phyloP scores from a whole-genome alignment of 1,140 invertebrate species.

The Dendrolimus punctatus region DNA sequence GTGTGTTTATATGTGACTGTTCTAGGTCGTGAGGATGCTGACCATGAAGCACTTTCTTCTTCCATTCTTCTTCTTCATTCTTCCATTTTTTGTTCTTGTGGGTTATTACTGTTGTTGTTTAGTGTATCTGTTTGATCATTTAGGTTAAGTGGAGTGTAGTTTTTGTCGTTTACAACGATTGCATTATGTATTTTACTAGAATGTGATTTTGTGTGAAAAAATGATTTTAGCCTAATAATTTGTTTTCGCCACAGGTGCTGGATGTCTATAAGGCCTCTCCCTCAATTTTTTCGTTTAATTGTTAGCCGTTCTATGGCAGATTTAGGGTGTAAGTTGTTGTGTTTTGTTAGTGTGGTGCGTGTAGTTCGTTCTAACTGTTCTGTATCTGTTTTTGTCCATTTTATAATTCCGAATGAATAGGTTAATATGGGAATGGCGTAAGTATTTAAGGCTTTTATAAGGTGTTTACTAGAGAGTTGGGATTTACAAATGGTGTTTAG shows the following conservation, averaged over 20 bases:
- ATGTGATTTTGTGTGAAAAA: too few relatives aligned
- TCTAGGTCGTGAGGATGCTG: too few relatives aligned
- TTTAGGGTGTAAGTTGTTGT: conserved; percentile 20
- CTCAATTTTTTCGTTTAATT: conserved; percentile 12
- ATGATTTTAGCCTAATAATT: too few relatives aligned
- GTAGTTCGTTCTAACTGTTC: conserved; percentile 16
- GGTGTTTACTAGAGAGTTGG: conserved; percentile 9
- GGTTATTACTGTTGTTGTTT: too few relatives aligned
- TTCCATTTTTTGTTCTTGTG: too few relatives aligned
- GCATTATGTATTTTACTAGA: too few relatives aligned
- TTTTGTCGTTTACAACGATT: too few relatives aligned
- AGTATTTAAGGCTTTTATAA: conserved; percentile 25
- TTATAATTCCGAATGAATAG: conserved; percentile 23
- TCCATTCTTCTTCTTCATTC: too few relatives aligned
- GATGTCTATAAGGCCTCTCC: conserved; percentile 17
- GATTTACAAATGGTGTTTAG: conserved; percentile 11
- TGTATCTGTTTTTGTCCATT: conserved; percentile 19
- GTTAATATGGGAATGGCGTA: conserved; percentile 24
- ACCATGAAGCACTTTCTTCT: too few relatives aligned
- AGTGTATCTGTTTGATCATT: too few relatives aligned
- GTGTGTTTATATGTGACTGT: too few relatives aligned
- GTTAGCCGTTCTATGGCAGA: conserved; percentile 19
- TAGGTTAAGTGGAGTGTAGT: too few relatives aligned
- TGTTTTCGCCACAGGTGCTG: conserved; percentile 10
- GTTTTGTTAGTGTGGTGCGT: conserved; percentile 13